Evolutionary conservation across 2,113 vertebrate species (phyloP).

Genomic region (Felis catus): F.catus_Fca126_mat1.0 CM031419.1:51062001-51062500

Average conservation of each 20-base stretch:
- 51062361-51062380: neutral
- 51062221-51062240: conserved; percentile 15
- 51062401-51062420: neutral
- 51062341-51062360: neutral
- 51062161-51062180: conserved; percentile 51
- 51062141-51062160: conserved; percentile 62
- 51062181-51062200: conserved; percentile 72
- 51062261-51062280: conserved; percentile 51
- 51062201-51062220: conserved; percentile 16
- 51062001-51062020: neutral
- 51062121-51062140: conserved; percentile 33
- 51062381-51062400: neutral
- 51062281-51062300: neutral
- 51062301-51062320: conserved; percentile 42
- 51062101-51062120: conserved; percentile 37
- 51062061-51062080: neutral
- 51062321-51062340: conserved; percentile 19
- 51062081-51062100: neutral
- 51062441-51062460: neutral
- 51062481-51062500: neutral
- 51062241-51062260: conserved; percentile 2
- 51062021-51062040: neutral
- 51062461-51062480: neutral
- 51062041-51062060: neutral
- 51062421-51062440: neutral